These are phyloP conservation scores for Alexandromys fortis DNA, from an alignment of 2,113 vertebrate genomes.

Conservation along the genomic window DNA sequence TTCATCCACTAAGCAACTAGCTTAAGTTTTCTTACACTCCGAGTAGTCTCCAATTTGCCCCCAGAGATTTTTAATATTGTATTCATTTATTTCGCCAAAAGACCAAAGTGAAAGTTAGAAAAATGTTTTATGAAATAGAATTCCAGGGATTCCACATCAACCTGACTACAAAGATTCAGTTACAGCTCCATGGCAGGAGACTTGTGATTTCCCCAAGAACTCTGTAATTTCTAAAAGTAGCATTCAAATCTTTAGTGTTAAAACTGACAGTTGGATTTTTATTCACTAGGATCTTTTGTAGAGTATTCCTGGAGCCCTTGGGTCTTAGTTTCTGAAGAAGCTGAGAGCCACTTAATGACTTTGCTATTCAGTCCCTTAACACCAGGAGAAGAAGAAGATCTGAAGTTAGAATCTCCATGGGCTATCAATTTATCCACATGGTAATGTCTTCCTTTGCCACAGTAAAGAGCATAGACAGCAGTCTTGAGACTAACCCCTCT, in stretches of 20 bases:
- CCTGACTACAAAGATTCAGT: conserved; percentile 16
- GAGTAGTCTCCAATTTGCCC: neutral
- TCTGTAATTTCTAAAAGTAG: neutral
- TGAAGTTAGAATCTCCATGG: neutral
- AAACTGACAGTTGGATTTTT: neutral
- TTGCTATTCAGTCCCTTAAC: conserved; percentile 1
- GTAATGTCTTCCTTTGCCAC: neutral
- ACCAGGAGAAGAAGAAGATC: neutral
- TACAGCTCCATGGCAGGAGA: neutral
- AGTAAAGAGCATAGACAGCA: conserved; percentile 38
- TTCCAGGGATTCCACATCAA: neutral
- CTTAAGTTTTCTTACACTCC: neutral
- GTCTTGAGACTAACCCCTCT: neutral
- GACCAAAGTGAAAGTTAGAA: neutral
- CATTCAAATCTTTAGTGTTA: neutral
- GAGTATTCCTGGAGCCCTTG: neutral
- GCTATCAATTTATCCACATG: neutral
- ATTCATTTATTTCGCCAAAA: conserved; percentile 17
- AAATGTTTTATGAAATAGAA: neutral
- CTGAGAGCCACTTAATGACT: neutral
- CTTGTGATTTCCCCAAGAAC: neutral
- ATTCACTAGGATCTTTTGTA: neutral
- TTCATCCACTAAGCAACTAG: conserved; percentile 29
- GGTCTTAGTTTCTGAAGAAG: neutral
- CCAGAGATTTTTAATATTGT: neutral